Conservation (phyloP, 2,888 invertebrate species). For the Drosophila mayaguana region DNA sequence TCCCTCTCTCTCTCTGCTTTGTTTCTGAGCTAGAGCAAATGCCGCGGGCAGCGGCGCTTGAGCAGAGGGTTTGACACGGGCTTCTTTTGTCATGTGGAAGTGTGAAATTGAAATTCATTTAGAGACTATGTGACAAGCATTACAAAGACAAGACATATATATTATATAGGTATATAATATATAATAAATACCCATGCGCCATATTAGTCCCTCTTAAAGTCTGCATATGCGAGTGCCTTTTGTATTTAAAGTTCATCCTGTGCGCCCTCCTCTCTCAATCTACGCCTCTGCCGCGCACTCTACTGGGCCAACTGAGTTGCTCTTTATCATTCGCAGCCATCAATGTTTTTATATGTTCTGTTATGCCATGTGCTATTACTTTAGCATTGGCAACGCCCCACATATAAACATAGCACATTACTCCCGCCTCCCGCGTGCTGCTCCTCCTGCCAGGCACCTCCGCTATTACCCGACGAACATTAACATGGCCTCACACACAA, state of each 20-base stretch:
- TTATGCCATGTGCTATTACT: constrained; percentile 76
- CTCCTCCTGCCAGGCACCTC: constrained; percentile 26
- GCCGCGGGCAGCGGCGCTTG: constrained; percentile 44
- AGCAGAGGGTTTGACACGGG: constrained; percentile 6
- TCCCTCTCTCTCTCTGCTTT: background rate
- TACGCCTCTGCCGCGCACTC: constrained; percentile 33
- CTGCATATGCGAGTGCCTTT: background rate
- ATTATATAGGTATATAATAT: background rate
- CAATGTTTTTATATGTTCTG: constrained; percentile 71
- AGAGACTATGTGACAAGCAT: constrained; percentile 36
- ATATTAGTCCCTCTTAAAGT: background rate
- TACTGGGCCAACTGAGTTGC: constrained; percentile 29
- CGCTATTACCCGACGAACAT: constrained; percentile 43
- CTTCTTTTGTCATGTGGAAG: constrained; percentile 47
- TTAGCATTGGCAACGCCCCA: constrained; percentile 70
- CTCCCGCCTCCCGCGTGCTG: constrained; percentile 7
- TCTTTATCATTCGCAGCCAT: constrained; percentile 67
- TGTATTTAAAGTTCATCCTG: background rate
- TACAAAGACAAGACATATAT: background rate
- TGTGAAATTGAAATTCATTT: constrained; percentile 69
- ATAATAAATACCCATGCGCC: background rate
- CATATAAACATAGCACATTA: constrained; percentile 58
- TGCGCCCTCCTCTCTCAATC: background rate
- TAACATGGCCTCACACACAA: constrained; percentile 34
- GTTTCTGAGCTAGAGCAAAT: constrained; percentile 7